These are phyloP conservation scores for Ephialtes manifestator DNA, from an alignment of 2,888 invertebrate genomes.

Conservation along the genomic window DNA sequence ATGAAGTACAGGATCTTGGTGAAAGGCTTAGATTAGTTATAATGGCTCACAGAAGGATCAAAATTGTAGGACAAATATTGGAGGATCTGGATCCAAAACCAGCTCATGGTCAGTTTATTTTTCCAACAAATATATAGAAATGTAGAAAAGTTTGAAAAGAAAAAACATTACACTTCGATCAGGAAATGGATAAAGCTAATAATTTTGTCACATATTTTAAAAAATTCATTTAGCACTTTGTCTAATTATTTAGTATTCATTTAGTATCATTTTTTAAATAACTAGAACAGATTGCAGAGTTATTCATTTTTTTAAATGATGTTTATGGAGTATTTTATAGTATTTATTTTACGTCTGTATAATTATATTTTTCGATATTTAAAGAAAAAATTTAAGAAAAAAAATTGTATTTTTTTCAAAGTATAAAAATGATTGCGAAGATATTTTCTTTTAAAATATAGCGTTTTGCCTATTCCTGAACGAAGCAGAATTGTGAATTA, in stretches of 20 bases:
- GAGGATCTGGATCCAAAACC: conserved; percentile 90
- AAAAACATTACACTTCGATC: background rate
- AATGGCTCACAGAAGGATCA: conserved; percentile 96
- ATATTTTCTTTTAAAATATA: background rate
- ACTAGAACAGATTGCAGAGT: background rate
- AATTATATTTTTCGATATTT: conserved; percentile 19
- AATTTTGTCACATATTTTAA: too few species aligned
- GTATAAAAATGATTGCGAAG: too few species aligned
- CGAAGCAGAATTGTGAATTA: background rate
- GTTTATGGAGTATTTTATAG: background rate
- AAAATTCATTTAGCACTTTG: too few species aligned
- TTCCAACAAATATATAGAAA: conserved; percentile 9
- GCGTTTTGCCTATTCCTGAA: background rate
- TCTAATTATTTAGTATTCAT: background rate
- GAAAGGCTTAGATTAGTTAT: conserved; percentile 96
- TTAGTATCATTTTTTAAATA: background rate
- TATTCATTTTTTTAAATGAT: too few species aligned
- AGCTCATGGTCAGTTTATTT: conserved; percentile 86
- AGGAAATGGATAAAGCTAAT: conserved; percentile 11
- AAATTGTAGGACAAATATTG: conserved; percentile 92
- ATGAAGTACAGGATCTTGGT: conserved; percentile 98
- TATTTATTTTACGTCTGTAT: conserved; percentile 12
- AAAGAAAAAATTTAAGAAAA: too few species aligned
- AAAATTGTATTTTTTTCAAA: too few species aligned
- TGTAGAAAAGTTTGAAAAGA: background rate